phyloP scores from a whole-genome alignment of 2,888 invertebrate species.

The Oscheius myriophilus region DNA sequence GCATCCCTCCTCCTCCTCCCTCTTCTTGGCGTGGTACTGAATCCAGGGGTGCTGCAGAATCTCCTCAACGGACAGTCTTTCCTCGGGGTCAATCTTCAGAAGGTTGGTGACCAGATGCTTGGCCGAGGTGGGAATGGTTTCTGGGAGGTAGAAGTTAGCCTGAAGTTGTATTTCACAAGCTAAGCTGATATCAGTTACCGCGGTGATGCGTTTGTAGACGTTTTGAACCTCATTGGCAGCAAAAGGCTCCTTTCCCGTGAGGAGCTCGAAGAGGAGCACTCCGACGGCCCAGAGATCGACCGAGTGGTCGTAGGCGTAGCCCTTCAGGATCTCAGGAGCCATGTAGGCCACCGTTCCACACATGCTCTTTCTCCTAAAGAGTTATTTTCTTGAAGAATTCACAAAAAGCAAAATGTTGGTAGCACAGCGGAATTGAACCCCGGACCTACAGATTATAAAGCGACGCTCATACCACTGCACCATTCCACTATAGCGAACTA shows the following conservation, averaged over 20 bases:
- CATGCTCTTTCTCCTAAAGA: constrained; percentile 59
- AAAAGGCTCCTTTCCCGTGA: constrained; percentile 92
- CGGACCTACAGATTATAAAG: too few species aligned
- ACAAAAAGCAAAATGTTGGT: neutral
- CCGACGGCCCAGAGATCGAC: constrained; percentile 92
- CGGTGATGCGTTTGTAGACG: constrained; percentile 73
- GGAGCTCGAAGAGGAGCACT: constrained; percentile 89
- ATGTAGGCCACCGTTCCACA: constrained; percentile 69
- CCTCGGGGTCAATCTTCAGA: neutral
- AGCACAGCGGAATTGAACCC: too few species aligned
- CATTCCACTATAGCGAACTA: too few species aligned
- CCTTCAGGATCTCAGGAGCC: constrained; percentile 85
- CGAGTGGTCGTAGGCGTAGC: constrained; percentile 81
- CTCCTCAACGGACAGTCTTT: neutral
- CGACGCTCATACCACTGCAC: too few species aligned
- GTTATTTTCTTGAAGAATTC: too few species aligned
- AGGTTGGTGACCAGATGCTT: neutral
- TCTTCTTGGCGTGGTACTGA: constrained; percentile 13
- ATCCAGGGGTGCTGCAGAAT: constrained; percentile 57
- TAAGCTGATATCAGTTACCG: too few species aligned
- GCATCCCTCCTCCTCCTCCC: too few species aligned
- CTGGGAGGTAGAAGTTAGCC: neutral
- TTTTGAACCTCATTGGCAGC: constrained; percentile 76
- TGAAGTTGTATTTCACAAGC: neutral
- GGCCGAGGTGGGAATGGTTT: neutral